These are phyloP conservation scores for Eulemur rubriventer DNA, from an alignment of 2,797 vertebrate species.

Conservation along the genomic window DNA sequence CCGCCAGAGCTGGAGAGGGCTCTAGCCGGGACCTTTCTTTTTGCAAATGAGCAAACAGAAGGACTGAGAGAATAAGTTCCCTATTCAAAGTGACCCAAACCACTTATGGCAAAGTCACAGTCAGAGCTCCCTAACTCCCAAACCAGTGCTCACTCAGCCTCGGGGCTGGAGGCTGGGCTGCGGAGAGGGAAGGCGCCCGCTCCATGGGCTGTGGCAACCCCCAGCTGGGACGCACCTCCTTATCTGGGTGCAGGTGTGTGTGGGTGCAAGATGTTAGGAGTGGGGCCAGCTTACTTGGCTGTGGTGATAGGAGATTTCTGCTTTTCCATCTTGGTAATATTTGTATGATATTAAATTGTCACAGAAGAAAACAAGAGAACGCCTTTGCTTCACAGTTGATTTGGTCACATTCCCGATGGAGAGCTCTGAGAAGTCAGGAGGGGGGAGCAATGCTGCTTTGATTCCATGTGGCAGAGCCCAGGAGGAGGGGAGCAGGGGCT, in stretches of 20 bases:
- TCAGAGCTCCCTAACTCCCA: not conserved
- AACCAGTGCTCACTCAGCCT: not conserved
- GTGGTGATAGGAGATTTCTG: not conserved
- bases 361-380: not conserved
- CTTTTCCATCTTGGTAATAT: not conserved
- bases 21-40: rapidly evolving
- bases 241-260: not conserved
- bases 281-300: too few species aligned
- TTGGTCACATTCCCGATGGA: not conserved
- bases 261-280: not conserved
- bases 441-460: not conserved
- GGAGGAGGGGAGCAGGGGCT: not conserved
- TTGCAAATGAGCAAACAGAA: rapidly evolving
- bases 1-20: not conserved
- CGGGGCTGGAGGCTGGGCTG: too few species aligned
- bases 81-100: not conserved
- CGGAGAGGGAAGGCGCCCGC: not conserved
- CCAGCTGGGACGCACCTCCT: not conserved
- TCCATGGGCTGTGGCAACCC: not conserved
- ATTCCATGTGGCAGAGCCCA: not conserved
- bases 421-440: not conserved
- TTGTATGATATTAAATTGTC: not conserved
- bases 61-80: not conserved
- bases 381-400: not conserved
- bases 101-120: not conserved